phyloP scores from a whole-genome alignment of 2,888 invertebrate genomes.

The Mimumesa dahlbomi region DNA sequence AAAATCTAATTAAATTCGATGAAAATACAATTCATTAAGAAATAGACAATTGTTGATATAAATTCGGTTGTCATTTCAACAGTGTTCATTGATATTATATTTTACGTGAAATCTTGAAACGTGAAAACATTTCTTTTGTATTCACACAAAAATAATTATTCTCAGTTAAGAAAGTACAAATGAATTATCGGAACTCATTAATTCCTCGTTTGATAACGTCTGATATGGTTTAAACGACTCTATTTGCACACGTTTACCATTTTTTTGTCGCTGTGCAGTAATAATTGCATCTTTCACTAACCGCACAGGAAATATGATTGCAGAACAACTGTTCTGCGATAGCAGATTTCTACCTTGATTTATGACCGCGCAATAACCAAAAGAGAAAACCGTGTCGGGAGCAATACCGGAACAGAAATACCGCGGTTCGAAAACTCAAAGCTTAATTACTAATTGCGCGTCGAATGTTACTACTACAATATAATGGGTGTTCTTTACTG shows the following conservation, averaged over 20 bases:
- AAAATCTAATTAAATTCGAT: too few species aligned
- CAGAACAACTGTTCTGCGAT: conserved; percentile 1
- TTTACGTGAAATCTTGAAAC: too few species aligned
- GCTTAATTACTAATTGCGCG: conserved; percentile 3
- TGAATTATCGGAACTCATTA: neutral
- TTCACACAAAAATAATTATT: too few species aligned
- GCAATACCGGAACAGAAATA: conserved; percentile 39
- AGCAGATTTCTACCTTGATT: conserved; percentile 33
- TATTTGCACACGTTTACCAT: conserved; percentile 1
- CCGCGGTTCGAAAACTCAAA: conserved; percentile 10
- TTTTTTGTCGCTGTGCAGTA: conserved; percentile 10
- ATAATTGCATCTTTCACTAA: conserved; percentile 27
- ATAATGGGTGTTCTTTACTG: too few species aligned
- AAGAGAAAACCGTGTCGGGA: conserved; percentile 47
- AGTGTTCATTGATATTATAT: too few species aligned
- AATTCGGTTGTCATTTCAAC: too few species aligned
- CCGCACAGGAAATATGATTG: conserved; percentile 30
- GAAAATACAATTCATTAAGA: too few species aligned
- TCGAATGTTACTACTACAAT: neutral
- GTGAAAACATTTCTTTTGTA: too few species aligned
- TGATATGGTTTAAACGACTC: neutral
- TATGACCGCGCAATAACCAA: conserved; percentile 19
- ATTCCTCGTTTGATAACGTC: conserved; percentile 7
- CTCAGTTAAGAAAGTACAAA: too few species aligned
- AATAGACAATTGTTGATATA: too few species aligned